Evolutionary conservation across 1,140 invertebrate genomes (phyloP), one percentile per base, ranked within the genome.

Genomic region (Apis laboriosa): DNA sequence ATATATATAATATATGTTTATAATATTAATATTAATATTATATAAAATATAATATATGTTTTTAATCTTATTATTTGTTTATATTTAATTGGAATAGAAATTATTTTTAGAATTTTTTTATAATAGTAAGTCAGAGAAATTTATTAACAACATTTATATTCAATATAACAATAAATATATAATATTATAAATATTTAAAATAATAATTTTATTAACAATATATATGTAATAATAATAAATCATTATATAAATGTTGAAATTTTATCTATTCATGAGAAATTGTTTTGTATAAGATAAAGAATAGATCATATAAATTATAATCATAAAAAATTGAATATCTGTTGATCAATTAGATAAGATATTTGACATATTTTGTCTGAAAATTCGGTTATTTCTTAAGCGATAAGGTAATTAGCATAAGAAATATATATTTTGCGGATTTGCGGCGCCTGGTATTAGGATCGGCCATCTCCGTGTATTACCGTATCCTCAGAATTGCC

Each of bases 401-500:
- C 34, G 34, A 78, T 51, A 58, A 78, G 49, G 67, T 71, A 78
- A 77, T 83, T 83, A 63, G 74, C 13, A 43, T 28, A 49, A 77
- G 60, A 71, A 63, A 68, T 58, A 67, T 19, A 67, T 19, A 60
- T 78, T 68, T 78, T 21, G 53, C 53, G 81, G 13, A 61, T 71
- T 72, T 53, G 66, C 34, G 60, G 76, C 76, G 67, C 58, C 11
- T 34, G 17, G 51, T 71, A 56, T 83, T 72, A 71, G 58, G 49
- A 83, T 83, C 66, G 75, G 76, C 61, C 66, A 24, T 28, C 71
- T 60, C 28, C 67, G 84, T 63, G 87, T 85, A 75, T 77, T 87
- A 83, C 76, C 84, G 87, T 83, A 84, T 83, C 80, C 86, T 84
- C 77, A 80, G 73, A 86, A 76, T 85, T 77, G 76, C 83, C 83